Conservation (phyloP, 2,797 vertebrate genomes). For the Spinus olivaceus region DNA sequence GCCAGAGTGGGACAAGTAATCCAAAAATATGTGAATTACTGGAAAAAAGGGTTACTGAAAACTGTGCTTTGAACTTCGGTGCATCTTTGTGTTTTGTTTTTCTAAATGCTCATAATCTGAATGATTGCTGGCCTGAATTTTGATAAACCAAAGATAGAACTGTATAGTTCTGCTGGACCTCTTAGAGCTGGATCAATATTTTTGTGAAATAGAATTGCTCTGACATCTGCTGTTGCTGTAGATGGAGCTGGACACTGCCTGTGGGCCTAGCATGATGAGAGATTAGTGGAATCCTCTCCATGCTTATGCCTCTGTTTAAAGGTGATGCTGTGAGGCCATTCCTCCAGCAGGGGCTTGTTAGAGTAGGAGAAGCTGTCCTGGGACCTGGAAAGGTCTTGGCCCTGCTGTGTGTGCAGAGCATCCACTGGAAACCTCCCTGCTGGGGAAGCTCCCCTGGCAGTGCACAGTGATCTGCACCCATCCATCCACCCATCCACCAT, state of each 20-base stretch:
- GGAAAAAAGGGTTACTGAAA: not conserved
- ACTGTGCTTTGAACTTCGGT: not conserved
- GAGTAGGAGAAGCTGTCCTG: not conserved
- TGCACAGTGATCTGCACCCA: not conserved
- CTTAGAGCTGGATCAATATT: not conserved
- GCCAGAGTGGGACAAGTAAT: not conserved
- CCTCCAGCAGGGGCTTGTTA: not conserved
- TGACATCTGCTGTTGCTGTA: not conserved
- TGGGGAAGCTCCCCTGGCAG: not conserved
- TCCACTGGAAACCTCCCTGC: rapidly evolving
- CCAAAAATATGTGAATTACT: not conserved
- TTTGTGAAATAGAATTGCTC: not conserved
- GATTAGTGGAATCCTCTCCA: rapidly evolving
- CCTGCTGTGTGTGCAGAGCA: not conserved
- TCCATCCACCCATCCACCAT: too few relatives aligned
- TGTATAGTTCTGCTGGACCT: not conserved
- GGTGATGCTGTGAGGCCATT: rapidly evolving
- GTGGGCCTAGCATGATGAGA: rapidly evolving
- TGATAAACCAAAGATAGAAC: not conserved
- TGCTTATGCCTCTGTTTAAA: not conserved
- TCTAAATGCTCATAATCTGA: not conserved
- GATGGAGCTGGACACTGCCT: not conserved
- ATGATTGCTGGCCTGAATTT: not conserved
- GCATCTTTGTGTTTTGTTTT: not conserved
- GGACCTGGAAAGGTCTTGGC: not conserved